These are phyloP conservation scores for Drosophila merina DNA, from an alignment of 2,888 invertebrate genomes.

Conservation along the genomic window DNA sequence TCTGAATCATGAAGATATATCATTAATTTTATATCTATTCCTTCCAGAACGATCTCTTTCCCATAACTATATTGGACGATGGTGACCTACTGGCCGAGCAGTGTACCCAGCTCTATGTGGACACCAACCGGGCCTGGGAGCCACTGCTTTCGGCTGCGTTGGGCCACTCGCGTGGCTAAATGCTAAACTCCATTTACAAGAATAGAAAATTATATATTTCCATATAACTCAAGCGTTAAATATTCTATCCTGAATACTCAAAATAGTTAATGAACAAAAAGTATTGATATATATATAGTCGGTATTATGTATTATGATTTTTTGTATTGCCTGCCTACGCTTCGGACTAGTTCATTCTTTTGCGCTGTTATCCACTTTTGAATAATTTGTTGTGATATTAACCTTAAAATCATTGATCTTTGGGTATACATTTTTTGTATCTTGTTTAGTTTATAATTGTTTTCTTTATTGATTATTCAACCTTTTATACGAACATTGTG, in stretches of 20 bases:
- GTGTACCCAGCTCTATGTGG: constrained; percentile 82
- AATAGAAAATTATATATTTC: constrained; percentile 47
- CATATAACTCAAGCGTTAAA: constrained; percentile 37
- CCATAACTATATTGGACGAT: constrained; percentile 83
- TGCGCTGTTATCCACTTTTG: constrained; percentile 60
- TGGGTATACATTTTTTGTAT: constrained; percentile 37
- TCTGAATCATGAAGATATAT: not conserved
- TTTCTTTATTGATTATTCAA: constrained; percentile 29
- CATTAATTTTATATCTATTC: not conserved
- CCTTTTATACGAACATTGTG: constrained; percentile 56
- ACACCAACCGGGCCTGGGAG: constrained; percentile 84
- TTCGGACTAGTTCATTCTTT: constrained; percentile 53
- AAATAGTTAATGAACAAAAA: constrained; percentile 42
- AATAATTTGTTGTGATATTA: constrained; percentile 70
- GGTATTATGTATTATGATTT: constrained; percentile 31
- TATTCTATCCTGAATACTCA: constrained; percentile 43
- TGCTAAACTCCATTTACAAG: constrained; percentile 35
- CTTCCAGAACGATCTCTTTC: constrained; percentile 82
- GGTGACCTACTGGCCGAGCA: constrained; percentile 82
- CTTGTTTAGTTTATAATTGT: constrained; percentile 35
- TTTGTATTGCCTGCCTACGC: constrained; percentile 55
- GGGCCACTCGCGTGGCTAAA: constrained; percentile 66
- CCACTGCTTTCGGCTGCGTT: constrained; percentile 83
- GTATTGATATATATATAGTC: constrained; percentile 34
- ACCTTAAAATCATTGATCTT: constrained; percentile 62